Conservation (phyloP, 1,140 invertebrate genomes). For the Phocides pigmalion region DNA sequence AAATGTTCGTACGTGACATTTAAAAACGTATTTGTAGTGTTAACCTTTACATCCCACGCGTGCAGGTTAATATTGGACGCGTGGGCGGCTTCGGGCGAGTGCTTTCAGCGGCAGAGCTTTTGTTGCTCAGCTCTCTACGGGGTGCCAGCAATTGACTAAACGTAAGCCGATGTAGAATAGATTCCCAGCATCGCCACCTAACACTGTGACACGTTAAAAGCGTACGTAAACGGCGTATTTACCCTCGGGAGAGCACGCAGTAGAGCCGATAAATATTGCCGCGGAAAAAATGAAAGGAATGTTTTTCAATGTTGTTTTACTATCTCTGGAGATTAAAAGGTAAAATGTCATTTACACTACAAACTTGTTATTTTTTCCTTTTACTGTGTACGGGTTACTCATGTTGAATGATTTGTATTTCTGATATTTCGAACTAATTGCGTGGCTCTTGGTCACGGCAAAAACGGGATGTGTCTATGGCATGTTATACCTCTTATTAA, state of each 20-base stretch:
- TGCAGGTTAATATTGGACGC: neutral
- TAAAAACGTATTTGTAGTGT: neutral
- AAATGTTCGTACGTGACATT: neutral
- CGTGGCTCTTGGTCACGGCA: too few species aligned
- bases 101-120: conserved; percentile 21
- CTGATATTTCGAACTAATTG: too few species aligned
- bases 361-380: too few species aligned
- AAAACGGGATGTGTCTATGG: too few species aligned
- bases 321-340: too few species aligned
- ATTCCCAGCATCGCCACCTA: neutral
- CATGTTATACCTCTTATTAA: too few species aligned
- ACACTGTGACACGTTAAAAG: conserved; percentile 20
- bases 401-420: too few species aligned
- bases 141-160: conserved; percentile 19
- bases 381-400: too few species aligned
- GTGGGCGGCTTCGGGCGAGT: neutral
- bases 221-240: conserved; percentile 28
- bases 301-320: too few species aligned
- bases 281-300: too few species aligned
- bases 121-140: conserved; percentile 15
- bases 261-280: too few species aligned
- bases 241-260: neutral
- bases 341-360: too few species aligned
- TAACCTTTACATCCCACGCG: neutral
- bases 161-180: conserved; percentile 32